A percentile compares a stretch with the other conserved stretches of the same genome.
Evolutionary conservation across 1,140 invertebrate species (phyloP).

Genomic region (Monomorium pharaonis): DNA sequence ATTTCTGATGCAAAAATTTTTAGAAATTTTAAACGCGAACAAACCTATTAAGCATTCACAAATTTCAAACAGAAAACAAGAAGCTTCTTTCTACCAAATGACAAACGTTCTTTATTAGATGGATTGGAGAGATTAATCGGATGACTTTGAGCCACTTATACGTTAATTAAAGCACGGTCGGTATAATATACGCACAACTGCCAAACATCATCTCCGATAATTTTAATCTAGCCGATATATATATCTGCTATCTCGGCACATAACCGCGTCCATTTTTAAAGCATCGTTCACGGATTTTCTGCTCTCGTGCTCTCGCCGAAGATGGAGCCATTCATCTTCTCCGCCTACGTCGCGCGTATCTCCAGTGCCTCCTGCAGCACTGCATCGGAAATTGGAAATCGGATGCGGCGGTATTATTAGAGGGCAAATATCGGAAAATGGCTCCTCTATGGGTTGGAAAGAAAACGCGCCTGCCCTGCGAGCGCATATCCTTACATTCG

Average conservation of each 20-base stretch:
- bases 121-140: neutral
- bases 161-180: conserved; percentile 13
- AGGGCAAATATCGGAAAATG: conserved; percentile 66
- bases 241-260: neutral
- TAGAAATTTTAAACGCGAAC: no score
- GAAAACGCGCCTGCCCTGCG: neutral
- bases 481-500: conserved; percentile 26
- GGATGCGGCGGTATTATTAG: conserved; percentile 58
- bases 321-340: conserved; percentile 57
- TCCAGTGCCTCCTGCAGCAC: conserved; percentile 34
- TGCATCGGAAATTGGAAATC: conserved; percentile 67
- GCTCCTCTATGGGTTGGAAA: conserved; percentile 33
- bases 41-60: neutral
- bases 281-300: conserved; percentile 47
- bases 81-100: neutral
- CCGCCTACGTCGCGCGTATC: conserved; percentile 28
- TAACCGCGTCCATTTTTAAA: conserved; percentile 31
- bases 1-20: no score
- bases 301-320: conserved; percentile 31
- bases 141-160: neutral
- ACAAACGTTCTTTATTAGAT: neutral
- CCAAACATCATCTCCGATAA: neutral
- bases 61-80: neutral
- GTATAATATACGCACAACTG: neutral
- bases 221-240: conserved; percentile 5